Conservation (phyloP, 2,113 vertebrate genomes). For the Albula glossodonta region DNA sequence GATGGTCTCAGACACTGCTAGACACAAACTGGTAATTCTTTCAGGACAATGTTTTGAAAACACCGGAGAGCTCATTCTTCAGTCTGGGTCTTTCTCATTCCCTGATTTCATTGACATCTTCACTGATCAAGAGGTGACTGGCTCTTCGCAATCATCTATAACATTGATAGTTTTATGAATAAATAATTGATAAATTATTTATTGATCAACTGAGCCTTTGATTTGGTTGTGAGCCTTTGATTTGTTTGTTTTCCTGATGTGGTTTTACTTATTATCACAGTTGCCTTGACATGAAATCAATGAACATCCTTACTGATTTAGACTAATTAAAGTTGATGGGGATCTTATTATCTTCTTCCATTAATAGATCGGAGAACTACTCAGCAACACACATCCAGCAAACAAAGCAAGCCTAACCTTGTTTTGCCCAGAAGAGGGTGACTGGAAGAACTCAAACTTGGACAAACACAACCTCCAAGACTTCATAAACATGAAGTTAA, state of each 20-base stretch:
- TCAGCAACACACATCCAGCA: constrained; percentile 91
- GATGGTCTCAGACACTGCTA: constrained; percentile 92
- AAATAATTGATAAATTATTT: neutral
- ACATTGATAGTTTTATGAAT: neutral
- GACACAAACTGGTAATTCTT: constrained; percentile 91
- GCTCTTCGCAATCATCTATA: neutral
- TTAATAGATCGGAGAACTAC: constrained; percentile 88
- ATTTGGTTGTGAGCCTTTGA: too few species aligned
- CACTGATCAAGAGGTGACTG: constrained; percentile 90
- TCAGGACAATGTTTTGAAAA: constrained; percentile 93
- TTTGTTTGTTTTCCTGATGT: neutral
- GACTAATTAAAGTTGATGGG: neutral
- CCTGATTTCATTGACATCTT: constrained; percentile 97
- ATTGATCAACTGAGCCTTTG: neutral
- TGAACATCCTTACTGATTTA: too few species aligned
- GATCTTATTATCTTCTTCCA: neutral
- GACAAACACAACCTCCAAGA: constrained; percentile 96
- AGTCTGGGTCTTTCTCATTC: constrained; percentile 93
- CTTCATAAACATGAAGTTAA: constrained; percentile 94
- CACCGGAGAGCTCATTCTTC: constrained; percentile 92
- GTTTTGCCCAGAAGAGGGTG: constrained; percentile 90
- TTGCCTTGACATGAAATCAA: too few species aligned
- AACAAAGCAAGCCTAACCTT: constrained; percentile 94
- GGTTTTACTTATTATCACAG: too few species aligned
- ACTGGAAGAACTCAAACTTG: constrained; percentile 94